phyloP scores from a whole-genome alignment of 1,140 invertebrate species.

The Dysdera silvatica region DNA sequence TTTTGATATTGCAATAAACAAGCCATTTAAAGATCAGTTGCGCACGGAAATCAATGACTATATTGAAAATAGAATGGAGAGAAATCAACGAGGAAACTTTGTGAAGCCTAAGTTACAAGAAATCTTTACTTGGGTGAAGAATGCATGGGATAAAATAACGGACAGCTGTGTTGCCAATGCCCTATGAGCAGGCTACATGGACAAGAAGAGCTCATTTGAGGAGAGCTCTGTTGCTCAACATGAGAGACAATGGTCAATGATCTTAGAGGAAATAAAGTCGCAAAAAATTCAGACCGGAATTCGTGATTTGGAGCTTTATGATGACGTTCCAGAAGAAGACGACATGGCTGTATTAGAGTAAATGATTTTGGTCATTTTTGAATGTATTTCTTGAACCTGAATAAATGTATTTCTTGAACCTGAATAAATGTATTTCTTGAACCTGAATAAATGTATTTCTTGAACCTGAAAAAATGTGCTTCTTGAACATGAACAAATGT shows the following conservation, averaged over 20 bases:
- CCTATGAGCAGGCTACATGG: too few relatives aligned
- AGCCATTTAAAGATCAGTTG: not conserved
- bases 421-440: too few relatives aligned
- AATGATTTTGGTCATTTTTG: not conserved
- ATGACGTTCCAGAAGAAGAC: not conserved
- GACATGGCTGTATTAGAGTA: not conserved
- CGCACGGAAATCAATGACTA: not conserved
- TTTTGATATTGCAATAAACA: not conserved
- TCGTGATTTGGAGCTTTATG: not conserved
- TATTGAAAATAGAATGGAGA: too few relatives aligned
- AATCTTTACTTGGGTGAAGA: not conserved
- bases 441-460: too few relatives aligned
- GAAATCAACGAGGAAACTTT: not conserved
- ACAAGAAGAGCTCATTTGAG: too few relatives aligned
- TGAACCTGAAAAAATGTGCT: too few relatives aligned
- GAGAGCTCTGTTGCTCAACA: too few relatives aligned
- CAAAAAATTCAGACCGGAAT: too few relatives aligned
- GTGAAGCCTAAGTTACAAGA: not conserved
- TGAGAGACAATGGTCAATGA: too few relatives aligned
- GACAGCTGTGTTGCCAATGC: not conserved
- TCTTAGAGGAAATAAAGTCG: not conserved
- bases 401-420: not conserved
- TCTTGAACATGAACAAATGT: too few relatives aligned
- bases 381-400: not conserved
- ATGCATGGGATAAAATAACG: conserved; percentile 1